These are phyloP conservation scores for Patella caerulea DNA, from an alignment of 2,888 invertebrate species.

Conservation along the genomic window DNA sequence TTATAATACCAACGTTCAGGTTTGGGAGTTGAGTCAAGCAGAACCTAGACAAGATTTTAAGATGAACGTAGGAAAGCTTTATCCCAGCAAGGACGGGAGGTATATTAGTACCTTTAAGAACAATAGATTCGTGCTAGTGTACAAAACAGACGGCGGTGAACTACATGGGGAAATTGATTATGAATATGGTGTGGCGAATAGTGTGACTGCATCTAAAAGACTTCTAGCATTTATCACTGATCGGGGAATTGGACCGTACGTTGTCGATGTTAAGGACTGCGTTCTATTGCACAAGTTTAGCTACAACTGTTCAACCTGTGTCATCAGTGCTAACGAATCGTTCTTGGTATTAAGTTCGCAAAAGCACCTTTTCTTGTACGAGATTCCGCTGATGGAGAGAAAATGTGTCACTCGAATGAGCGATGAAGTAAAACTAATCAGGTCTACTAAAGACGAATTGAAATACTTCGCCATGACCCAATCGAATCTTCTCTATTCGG, in stretches of 20 bases:
- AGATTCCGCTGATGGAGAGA: slow-evolving; percentile 58
- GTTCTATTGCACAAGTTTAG: slow-evolving; percentile 54
- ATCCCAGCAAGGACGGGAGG: slow-evolving; percentile 54
- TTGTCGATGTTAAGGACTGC: slow-evolving; percentile 56
- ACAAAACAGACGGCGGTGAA: slow-evolving; percentile 56
- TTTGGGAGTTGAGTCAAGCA: slow-evolving; percentile 62
- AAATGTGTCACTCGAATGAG: slow-evolving; percentile 51
- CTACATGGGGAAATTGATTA: slow-evolving; percentile 53
- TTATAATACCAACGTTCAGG: slow-evolving; percentile 49
- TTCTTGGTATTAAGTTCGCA: slow-evolving; percentile 56
- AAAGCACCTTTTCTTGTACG: slow-evolving; percentile 47
- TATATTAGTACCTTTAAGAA: slow-evolving; percentile 57
- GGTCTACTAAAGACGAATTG: slow-evolving; percentile 44
- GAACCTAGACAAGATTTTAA: slow-evolving; percentile 59
- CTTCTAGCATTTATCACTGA: slow-evolving; percentile 56
- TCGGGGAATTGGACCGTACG: slow-evolving; percentile 55
- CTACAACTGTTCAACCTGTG: slow-evolving; percentile 53
- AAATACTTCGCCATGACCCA: slow-evolving; percentile 56
- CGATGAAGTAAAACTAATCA: slow-evolving; percentile 53
- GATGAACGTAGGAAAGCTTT: slow-evolving; percentile 51
- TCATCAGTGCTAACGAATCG: slow-evolving; percentile 55
- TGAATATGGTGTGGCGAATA: slow-evolving; percentile 43
- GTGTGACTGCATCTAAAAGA: slow-evolving; percentile 48
- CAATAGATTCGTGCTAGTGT: slow-evolving; percentile 49
- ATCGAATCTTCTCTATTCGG: slow-evolving; percentile 49